Conservation (phyloP, 1,140 invertebrate species). For the Phenacoccus solenopsis region DNA sequence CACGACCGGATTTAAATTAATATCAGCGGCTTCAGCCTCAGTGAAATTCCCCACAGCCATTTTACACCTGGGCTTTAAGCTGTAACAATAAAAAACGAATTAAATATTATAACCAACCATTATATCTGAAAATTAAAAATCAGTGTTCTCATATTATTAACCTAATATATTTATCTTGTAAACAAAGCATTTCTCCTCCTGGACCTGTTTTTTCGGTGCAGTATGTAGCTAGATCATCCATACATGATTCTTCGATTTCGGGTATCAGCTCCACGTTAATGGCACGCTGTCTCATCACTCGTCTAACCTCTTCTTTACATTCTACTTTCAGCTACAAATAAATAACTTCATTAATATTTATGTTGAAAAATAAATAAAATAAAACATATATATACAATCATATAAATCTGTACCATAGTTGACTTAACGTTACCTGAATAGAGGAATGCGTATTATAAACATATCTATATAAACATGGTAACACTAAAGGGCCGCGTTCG, state of each 20-base stretch:
- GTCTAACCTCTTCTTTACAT: conserved; percentile 66
- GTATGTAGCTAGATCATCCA: conserved; percentile 66
- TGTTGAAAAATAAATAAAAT: background rate
- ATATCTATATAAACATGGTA: conserved; percentile 61
- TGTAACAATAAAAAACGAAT: background rate
- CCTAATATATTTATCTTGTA: conserved; percentile 80
- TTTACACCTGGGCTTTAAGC: conserved; percentile 46
- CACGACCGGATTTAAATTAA: conserved; percentile 75
- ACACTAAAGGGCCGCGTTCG: conserved; percentile 59
- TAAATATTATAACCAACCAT: background rate
- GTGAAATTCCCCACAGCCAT: conserved; percentile 74
- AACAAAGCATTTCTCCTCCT: conserved; percentile 80
- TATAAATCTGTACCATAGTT: background rate
- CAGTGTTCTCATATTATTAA: conserved; percentile 26
- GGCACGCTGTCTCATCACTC: conserved; percentile 85
- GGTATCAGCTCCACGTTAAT: conserved; percentile 84
- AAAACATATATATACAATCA: background rate
- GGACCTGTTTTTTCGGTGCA: conserved; percentile 74
- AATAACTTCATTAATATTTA: conserved; percentile 6
- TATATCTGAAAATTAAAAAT: background rate
- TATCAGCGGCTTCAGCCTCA: conserved; percentile 70
- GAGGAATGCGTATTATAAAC: too few species aligned
- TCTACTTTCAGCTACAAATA: conserved; percentile 40
- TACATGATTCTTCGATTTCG: conserved; percentile 80
- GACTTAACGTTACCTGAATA: too few species aligned